Conservation (phyloP, 2,888 invertebrate species). For the Lobophora halterata region DNA sequence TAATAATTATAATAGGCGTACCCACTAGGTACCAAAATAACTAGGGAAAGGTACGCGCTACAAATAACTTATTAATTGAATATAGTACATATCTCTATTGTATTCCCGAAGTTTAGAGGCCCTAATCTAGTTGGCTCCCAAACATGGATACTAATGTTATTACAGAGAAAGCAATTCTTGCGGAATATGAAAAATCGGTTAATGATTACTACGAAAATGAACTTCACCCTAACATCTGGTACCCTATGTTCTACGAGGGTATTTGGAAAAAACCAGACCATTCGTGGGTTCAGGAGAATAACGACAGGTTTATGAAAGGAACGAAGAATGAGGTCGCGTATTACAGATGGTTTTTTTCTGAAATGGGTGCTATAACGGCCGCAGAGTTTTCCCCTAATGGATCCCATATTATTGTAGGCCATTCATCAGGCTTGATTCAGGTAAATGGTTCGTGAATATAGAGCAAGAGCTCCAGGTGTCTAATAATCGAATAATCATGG, state of each 20-base stretch:
- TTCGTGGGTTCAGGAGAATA: constrained; percentile 53
- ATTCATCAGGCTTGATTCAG: constrained; percentile 76
- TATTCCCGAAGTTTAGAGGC: not conserved
- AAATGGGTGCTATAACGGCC: constrained; percentile 57
- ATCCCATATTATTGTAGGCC: constrained; percentile 61
- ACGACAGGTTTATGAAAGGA: constrained; percentile 47
- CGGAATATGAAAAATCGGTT: constrained; percentile 42
- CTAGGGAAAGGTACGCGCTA: too few relatives aligned
- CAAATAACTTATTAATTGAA: too few relatives aligned
- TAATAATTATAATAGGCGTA: too few relatives aligned
- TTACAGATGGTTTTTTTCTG: constrained; percentile 57
- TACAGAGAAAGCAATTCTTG: constrained; percentile 40
- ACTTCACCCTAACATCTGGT: constrained; percentile 47
- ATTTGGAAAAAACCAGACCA: constrained; percentile 31
- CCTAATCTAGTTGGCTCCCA: constrained; percentile 32
- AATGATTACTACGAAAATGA: constrained; percentile 48
- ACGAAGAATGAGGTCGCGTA: constrained; percentile 51
- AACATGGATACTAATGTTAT: too few relatives aligned
- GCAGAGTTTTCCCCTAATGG: constrained; percentile 67
- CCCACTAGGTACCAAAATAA: constrained; percentile 1
- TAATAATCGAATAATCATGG: constrained; percentile 9
- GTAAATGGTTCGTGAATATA: constrained; percentile 43
- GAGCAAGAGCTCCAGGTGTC: constrained; percentile 6
- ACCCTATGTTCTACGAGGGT: constrained; percentile 54
- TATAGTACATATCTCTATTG: too few relatives aligned